phyloP scores from a whole-genome alignment of 2,888 invertebrate species.

The Drosophila histrio region DNA sequence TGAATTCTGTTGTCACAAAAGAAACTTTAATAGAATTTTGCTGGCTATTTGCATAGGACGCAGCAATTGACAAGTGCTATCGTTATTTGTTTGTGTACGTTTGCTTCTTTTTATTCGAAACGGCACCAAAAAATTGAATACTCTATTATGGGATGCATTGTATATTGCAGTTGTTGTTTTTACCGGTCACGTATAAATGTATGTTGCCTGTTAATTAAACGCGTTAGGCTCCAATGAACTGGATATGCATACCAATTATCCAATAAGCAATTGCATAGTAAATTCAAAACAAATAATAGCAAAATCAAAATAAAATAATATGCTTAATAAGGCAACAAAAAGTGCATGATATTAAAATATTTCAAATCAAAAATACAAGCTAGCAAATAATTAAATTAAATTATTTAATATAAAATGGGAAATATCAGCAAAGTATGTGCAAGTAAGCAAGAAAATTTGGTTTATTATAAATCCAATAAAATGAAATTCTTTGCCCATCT shows the following conservation, averaged over 20 bases:
- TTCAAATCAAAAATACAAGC: slow-evolving; percentile 29
- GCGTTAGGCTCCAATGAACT: slow-evolving; percentile 68
- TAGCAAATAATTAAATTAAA: slow-evolving; percentile 12
- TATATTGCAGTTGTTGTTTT: slow-evolving; percentile 6
- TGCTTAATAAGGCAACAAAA: slow-evolving; percentile 36
- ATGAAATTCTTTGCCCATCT: neutral
- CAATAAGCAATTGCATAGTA: slow-evolving; percentile 34
- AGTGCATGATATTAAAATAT: slow-evolving; percentile 25
- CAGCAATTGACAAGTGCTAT: slow-evolving; percentile 49
- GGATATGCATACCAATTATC: slow-evolving; percentile 60
- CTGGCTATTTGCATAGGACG: slow-evolving; percentile 45
- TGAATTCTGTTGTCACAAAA: slow-evolving; percentile 47
- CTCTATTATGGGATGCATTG: slow-evolving; percentile 36
- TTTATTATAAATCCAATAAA: neutral
- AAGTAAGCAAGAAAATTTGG: neutral
- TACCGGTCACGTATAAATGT: slow-evolving; percentile 44
- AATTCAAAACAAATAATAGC: slow-evolving; percentile 7
- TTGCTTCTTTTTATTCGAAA: neutral
- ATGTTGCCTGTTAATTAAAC: slow-evolving; percentile 62
- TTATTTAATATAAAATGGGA: neutral
- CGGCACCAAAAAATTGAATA: slow-evolving; percentile 32
- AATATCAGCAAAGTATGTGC: neutral
- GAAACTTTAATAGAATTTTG: slow-evolving; percentile 59
- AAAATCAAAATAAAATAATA: slow-evolving; percentile 3
- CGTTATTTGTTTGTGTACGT: slow-evolving; percentile 31